Evolutionary conservation across 2,888 invertebrate species (phyloP).

Genomic region (Rhopalosiphum nymphaeae): DNA sequence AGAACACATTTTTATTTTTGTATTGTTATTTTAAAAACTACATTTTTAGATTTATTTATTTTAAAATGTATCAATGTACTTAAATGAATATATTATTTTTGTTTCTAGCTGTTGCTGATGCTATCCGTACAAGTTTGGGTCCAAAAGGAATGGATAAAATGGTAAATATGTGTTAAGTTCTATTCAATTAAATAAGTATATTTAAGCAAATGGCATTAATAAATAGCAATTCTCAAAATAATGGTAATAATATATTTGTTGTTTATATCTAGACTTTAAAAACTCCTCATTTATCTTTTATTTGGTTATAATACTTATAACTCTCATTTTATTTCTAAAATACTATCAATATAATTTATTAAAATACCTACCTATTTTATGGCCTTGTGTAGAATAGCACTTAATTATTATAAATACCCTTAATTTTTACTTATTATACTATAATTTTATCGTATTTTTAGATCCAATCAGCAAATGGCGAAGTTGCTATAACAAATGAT

Average conservation of each 20-base stretch:
- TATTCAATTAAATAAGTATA: neutral
- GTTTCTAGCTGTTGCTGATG: slow-evolving; percentile 94
- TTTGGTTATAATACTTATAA: neutral
- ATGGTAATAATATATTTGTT: neutral
- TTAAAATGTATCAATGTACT: neutral
- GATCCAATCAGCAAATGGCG: slow-evolving; percentile 97
- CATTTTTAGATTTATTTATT: neutral
- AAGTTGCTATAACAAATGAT: slow-evolving; percentile 99
- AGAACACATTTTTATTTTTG: neutral
- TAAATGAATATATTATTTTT: slow-evolving; percentile 53
- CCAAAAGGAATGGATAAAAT: slow-evolving; percentile 99
- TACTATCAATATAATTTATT: neutral
- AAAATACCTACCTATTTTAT: neutral
- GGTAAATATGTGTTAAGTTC: slow-evolving; percentile 75
- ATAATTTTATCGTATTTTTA: slow-evolving; percentile 69
- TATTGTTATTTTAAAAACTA: neutral
- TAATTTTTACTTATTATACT: neutral
- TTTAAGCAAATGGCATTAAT: neutral
- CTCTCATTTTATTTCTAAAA: no score
- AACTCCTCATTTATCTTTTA: neutral
- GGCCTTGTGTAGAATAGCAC: neutral
- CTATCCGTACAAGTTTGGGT: slow-evolving; percentile 97
- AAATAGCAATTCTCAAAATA: neutral
- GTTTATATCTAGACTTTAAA: neutral
- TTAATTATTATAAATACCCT: neutral